Conservation (phyloP, 2,888 invertebrate genomes). For the Amaurobius ferox region DNA sequence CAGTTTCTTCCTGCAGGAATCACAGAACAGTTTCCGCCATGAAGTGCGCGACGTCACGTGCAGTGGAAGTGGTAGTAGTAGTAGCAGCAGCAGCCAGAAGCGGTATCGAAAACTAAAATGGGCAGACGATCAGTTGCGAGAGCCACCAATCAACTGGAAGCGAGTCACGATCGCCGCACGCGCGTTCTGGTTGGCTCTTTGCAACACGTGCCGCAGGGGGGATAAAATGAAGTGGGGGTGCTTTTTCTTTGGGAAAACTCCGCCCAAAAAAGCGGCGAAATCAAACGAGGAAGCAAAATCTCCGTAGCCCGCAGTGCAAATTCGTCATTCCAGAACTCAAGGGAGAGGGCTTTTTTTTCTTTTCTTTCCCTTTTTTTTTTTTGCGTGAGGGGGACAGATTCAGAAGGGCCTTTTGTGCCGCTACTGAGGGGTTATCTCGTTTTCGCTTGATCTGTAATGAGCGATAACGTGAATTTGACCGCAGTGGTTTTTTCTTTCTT, state of each 20-base stretch:
- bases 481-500: neutral
- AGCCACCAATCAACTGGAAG: conserved; percentile 38
- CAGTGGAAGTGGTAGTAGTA: neutral
- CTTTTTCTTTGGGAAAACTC: neutral
- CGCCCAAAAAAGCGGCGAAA: conserved; percentile 25
- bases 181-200: conserved; percentile 34
- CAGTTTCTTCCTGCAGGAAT: neutral
- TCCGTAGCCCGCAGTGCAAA: neutral
- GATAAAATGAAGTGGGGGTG: neutral
- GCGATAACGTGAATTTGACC: conserved; percentile 23
- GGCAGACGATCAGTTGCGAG: neutral
- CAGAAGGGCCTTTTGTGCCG: neutral
- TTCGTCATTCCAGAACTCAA: conserved; percentile 1
- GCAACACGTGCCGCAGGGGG: conserved; percentile 13
- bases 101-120: neutral
- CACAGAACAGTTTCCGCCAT: neutral
- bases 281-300: conserved; percentile 33
- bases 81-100: neutral
- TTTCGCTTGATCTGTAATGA: conserved; percentile 26
- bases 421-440: neutral
- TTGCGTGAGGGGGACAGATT: neutral
- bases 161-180: conserved; percentile 15
- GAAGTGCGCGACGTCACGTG: conserved; percentile 7
- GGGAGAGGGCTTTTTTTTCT: neutral
- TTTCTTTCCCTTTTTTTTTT: neutral